Evolutionary conservation across 2,797 vertebrate species (phyloP), one percentile per base, ranked within the genome.

Genomic region (Anomalospiza imberbis): DNA sequence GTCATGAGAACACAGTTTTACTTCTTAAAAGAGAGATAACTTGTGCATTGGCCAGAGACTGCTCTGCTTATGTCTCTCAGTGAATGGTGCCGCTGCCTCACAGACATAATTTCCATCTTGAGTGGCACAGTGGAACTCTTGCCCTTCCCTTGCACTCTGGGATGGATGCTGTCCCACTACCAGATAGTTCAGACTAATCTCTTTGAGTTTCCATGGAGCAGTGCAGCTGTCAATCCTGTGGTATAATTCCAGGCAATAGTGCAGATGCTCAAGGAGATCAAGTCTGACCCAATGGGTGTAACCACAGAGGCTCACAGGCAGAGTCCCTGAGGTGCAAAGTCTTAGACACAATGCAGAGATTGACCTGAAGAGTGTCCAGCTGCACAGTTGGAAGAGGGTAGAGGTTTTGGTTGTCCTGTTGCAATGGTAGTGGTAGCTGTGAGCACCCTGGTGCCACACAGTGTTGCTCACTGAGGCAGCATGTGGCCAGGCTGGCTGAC

Each of bases 11-110:
- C 47, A 50, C 15, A 48, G 16, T 42, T 50, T 51, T 42, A 31
- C 72, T 80, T 85, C 22, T 85, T 34, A 65, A 51, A 91, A 74
- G 18, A 72, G 53, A 20, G 31, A 38, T 40, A 80, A 45, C 6
- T 51, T 55, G 2, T 73, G 31, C 50, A 22, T 51, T 0, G 0
- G 17, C 36, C 70, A 66, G 54, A 75, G 10, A 25, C 58, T 48
- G 17, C 17, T 48, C 8, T 0, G 0, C 0, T n/a, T 13, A 9
- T 13, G 15, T 61, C 17, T 89, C 45, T 85, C 70, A 32, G 17
- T 42, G 73, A 44, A 42, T 2, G 5, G 38, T 82, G 34, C 26
- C 15, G 6, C 61, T 72, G 34, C 62, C 20, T 78, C 34, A 45
- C 40, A 44, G 36, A 38, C 5, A 18, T 72, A 7, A 76, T 61